Conservation (phyloP, 2,888 invertebrate genomes). For the Imbricaverruca yamaguchii region DNA sequence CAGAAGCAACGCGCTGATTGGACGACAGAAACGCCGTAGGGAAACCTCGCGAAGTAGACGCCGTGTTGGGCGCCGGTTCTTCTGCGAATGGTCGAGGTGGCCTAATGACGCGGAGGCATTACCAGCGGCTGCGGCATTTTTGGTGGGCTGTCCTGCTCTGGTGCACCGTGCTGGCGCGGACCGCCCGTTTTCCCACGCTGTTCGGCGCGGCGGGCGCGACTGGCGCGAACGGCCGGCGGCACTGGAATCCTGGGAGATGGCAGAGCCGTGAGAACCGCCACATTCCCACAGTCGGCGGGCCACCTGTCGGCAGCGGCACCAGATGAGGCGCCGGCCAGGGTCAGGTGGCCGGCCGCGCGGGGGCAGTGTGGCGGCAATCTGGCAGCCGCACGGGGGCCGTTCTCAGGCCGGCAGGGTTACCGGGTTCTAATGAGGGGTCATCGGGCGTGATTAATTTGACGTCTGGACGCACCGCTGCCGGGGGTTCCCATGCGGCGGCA, state of each 20-base stretch:
- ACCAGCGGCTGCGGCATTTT: neutral
- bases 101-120: too few species aligned
- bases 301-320: neutral
- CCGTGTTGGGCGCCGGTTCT: too few species aligned
- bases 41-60: too few species aligned
- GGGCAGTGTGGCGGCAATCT: neutral
- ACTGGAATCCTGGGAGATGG: conserved; percentile 21
- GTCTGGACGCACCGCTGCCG: neutral
- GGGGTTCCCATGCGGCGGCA: neutral
- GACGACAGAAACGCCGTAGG: neutral
- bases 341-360: neutral
- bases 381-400: neutral
- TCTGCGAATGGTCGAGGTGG: too few species aligned
- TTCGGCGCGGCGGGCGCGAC: neutral
- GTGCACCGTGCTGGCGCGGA: neutral
- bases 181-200: conserved; percentile 6
- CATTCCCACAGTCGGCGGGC: conserved; percentile 18
- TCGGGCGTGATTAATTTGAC: conserved; percentile 14
- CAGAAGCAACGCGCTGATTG: neutral
- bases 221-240: conserved; percentile 9
- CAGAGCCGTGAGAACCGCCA: conserved; percentile 17
- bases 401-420: conserved; percentile 15
- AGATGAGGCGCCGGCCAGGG: neutral
- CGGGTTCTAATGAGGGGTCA: conserved; percentile 13
- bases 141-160: neutral